These are phyloP conservation scores for Pterocles burchelli DNA, from an alignment of 2,113 vertebrate species.

Conservation along the genomic window DNA sequence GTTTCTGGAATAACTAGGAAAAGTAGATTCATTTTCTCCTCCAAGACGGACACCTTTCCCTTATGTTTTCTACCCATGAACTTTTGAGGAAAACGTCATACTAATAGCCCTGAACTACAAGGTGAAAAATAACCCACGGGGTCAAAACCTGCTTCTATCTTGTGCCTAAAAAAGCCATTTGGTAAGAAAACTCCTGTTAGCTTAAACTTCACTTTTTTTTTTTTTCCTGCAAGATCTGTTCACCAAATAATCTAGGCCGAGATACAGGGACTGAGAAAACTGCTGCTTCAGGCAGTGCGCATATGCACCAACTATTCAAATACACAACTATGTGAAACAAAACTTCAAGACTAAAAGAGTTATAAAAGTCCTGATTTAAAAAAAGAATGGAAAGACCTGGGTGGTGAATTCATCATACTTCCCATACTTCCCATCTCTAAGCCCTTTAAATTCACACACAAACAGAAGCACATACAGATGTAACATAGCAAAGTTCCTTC, in stretches of 20 bases:
- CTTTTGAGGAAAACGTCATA: not conserved
- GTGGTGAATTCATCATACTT: not conserved
- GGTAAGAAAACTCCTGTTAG: not conserved
- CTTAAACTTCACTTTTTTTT: not conserved
- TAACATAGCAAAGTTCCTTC: not conserved
- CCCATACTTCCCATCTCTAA: not conserved
- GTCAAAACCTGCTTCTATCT: not conserved
- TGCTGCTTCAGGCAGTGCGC: not conserved
- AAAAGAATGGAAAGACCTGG: not conserved
- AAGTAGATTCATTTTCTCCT: not conserved
- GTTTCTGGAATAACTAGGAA: not conserved
- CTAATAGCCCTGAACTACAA: not conserved
- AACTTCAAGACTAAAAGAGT: not conserved
- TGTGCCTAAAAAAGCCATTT: not conserved
- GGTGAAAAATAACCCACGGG: not conserved
- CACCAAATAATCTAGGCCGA: not conserved
- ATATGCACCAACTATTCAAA: not conserved
- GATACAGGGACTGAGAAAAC: not conserved
- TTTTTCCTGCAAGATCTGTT: not conserved
- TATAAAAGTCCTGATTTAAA: not conserved
- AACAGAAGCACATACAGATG: rapidly evolving
- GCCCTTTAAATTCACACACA: not conserved
- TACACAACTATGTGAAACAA: not conserved
- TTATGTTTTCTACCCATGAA: not conserved
- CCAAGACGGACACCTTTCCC: not conserved